Evolutionary conservation across 2,888 invertebrate genomes (phyloP).

Genomic region (Pecten maximus): DNA sequence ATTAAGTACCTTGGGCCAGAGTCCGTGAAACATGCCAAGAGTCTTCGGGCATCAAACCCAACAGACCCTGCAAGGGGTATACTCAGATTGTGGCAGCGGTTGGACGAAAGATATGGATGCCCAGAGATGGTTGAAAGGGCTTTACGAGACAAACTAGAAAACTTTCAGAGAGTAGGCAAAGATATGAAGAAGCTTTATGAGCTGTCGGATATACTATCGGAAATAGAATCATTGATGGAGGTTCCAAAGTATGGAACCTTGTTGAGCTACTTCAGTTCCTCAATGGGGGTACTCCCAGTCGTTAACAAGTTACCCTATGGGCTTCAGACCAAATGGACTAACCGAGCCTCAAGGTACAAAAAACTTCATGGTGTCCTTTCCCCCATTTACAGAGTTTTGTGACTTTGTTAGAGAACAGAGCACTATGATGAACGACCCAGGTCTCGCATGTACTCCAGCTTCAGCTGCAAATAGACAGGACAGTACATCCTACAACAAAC

Average conservation of each 20-base stretch:
- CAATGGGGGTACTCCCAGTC: too few relatives aligned
- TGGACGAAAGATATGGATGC: slow-evolving; percentile 40
- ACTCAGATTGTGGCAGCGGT: slow-evolving; percentile 37
- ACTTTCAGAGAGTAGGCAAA: slow-evolving; percentile 37
- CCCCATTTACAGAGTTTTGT: too few relatives aligned
- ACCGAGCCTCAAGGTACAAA: too few relatives aligned
- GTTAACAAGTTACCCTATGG: too few relatives aligned
- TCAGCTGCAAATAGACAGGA: not conserved
- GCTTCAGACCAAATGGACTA: too few relatives aligned
- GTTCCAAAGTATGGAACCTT: too few relatives aligned
- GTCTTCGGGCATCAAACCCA: not conserved
- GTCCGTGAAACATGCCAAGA: not conserved
- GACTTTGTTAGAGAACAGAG: too few relatives aligned
- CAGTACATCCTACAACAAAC: not conserved
- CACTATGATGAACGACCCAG: too few relatives aligned
- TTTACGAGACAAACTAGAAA: not conserved
- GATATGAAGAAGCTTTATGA: slow-evolving; percentile 40
- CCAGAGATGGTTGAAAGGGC: slow-evolving; percentile 42
- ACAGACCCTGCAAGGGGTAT: not conserved
- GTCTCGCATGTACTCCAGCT: too few relatives aligned
- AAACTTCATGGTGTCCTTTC: too few relatives aligned
- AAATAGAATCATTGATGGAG: not conserved
- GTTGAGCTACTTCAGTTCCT: too few relatives aligned
- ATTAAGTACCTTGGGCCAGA: not conserved
- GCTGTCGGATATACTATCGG: slow-evolving; percentile 35